phyloP scores from a whole-genome alignment of 2,113 vertebrate species.

The Dunckerocampus dactyliophorus region DNA sequence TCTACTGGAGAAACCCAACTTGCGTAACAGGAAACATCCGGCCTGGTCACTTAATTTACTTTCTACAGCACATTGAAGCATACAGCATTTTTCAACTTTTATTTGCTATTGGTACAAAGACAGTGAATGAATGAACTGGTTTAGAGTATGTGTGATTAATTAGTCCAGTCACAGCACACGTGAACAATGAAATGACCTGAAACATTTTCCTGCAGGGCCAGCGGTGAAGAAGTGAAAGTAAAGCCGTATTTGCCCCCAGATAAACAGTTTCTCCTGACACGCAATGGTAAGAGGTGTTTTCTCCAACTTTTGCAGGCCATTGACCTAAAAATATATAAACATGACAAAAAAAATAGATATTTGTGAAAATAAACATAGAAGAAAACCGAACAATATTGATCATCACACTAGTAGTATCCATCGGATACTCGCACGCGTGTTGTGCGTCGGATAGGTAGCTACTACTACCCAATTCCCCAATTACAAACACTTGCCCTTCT shows the following conservation, averaged over 20 bases:
- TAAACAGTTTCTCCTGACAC: constrained; percentile 96
- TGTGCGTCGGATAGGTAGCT: too few species aligned
- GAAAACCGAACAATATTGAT: too few species aligned
- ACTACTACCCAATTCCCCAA: too few species aligned
- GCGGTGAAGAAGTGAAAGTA: constrained; percentile 91
- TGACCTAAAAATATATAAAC: too few species aligned
- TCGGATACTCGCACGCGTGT: too few species aligned
- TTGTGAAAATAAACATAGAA: neutral
- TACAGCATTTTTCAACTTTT: neutral
- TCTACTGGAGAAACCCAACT: constrained; percentile 1
- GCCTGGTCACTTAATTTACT: neutral
- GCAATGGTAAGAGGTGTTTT: constrained; percentile 76
- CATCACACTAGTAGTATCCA: too few species aligned
- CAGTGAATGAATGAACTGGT: neutral
- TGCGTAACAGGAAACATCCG: neutral
- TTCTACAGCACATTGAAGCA: neutral
- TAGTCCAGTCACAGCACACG: too few species aligned
- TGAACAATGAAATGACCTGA: neutral
- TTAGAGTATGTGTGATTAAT: neutral
- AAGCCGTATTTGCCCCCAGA: constrained; percentile 91
- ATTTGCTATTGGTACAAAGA: neutral
- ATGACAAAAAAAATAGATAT: neutral
- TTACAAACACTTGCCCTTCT: too few species aligned
- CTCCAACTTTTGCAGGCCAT: neutral
- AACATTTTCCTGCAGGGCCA: constrained; percentile 75